A percentile compares a stretch with the other conserved stretches of the same genome.
Conservation (phyloP, 2,797 vertebrate genomes). For the Sebastes glaucus region DNA sequence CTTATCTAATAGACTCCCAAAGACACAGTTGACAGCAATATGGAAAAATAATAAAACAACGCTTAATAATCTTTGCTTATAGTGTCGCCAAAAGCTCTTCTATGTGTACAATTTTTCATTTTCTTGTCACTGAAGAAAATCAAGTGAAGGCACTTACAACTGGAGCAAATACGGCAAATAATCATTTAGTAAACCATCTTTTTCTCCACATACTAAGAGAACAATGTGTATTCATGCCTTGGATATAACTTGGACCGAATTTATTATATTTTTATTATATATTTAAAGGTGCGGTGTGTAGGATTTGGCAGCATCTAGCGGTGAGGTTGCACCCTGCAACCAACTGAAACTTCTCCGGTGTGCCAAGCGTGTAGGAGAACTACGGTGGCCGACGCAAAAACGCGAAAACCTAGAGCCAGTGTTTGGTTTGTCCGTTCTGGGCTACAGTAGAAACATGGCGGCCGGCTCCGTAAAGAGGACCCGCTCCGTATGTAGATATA, state of each 20-base stretch:
- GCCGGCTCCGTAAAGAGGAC: no score
- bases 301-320: no score
- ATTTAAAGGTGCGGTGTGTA: no score
- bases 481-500: no score
- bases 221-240: neutral
- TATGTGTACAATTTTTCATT: neutral
- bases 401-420: rapidly evolving
- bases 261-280: neutral
- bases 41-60: constrained; percentile 3
- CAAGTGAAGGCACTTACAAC: neutral
- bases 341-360: no score
- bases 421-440: no score
- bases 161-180: neutral
- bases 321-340: no score
- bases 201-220: neutral
- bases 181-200: neutral
- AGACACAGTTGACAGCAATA: constrained; percentile 22
- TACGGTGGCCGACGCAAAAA: no score
- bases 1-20: constrained; percentile 32
- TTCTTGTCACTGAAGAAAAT: neutral
- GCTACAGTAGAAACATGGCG: no score
- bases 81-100: neutral
- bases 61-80: neutral
- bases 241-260: neutral
- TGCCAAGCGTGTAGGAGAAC: no score